A percentile compares a stretch with the other conserved stretches of the same genome.
These are phyloP conservation scores for Cephus nigrinus DNA, from an alignment of 2,888 invertebrate species.

Conservation along the genomic window DNA sequence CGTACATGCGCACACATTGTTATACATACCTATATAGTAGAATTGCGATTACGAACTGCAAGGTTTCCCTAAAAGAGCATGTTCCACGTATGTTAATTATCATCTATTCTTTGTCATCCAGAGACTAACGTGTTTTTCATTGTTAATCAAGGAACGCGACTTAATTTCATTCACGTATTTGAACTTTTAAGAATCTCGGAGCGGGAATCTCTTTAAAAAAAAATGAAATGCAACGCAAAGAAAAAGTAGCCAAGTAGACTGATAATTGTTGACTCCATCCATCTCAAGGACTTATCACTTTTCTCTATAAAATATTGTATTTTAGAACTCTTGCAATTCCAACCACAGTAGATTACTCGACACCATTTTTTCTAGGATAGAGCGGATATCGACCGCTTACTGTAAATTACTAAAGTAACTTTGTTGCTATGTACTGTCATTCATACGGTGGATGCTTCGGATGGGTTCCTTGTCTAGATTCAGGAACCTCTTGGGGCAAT, in stretches of 20 bases:
- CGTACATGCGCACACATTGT: conserved; percentile 40
- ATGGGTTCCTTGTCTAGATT: background rate
- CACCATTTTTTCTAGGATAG: background rate
- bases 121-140: background rate
- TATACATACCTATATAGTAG: conserved; percentile 20
- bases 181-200: background rate
- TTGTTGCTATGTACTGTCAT: background rate
- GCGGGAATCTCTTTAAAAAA: background rate
- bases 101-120: background rate
- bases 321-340: background rate
- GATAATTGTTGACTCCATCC: background rate
- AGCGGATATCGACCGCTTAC: background rate
- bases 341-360: background rate
- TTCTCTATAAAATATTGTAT: background rate
- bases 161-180: background rate
- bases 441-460: background rate
- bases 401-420: background rate
- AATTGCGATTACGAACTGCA: conserved; percentile 16
- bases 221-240: background rate
- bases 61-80: conserved; percentile 18
- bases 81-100: conserved; percentile 13
- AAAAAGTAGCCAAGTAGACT: background rate
- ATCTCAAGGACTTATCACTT: background rate
- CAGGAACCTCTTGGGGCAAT: background rate
- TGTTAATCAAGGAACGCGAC: background rate